Conservation (phyloP, 2,113 vertebrate species). For the Clarias magur region DNA sequence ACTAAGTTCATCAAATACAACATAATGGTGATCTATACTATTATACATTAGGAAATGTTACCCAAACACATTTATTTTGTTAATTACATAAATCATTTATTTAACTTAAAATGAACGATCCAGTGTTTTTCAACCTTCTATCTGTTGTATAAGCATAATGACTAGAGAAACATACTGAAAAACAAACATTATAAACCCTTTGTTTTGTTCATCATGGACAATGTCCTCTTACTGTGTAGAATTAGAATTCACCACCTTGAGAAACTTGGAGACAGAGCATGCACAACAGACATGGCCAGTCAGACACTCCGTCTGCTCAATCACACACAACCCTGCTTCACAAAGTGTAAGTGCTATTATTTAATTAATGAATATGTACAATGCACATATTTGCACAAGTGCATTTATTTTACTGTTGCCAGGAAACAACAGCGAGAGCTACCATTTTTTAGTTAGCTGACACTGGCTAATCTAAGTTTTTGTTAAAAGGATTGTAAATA, state of each 20-base stretch:
- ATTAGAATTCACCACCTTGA: background rate
- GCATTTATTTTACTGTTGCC: background rate
- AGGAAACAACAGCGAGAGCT: background rate
- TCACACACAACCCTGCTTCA: too few species aligned
- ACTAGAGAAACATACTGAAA: background rate
- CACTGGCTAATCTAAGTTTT: background rate
- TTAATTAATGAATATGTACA: too few species aligned
- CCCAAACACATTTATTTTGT: too few species aligned
- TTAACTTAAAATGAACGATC: background rate
- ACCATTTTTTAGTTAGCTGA: background rate
- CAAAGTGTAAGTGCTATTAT: too few species aligned
- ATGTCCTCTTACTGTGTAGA: background rate
- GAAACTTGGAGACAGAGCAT: too few species aligned
- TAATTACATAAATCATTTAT: background rate
- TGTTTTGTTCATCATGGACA: background rate
- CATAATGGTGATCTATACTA: background rate
- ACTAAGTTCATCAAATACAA: background rate
- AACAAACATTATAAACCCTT: background rate
- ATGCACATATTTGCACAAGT: background rate
- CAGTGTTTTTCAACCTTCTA: background rate
- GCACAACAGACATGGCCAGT: background rate
- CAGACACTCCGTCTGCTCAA: too few species aligned
- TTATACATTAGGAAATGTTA: background rate
- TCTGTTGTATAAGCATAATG: background rate
- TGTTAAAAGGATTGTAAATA: too few species aligned